Base-by-base conservation (phyloP, 2,888 invertebrate species). In the Hydroisotoma schaefferi region DNA sequence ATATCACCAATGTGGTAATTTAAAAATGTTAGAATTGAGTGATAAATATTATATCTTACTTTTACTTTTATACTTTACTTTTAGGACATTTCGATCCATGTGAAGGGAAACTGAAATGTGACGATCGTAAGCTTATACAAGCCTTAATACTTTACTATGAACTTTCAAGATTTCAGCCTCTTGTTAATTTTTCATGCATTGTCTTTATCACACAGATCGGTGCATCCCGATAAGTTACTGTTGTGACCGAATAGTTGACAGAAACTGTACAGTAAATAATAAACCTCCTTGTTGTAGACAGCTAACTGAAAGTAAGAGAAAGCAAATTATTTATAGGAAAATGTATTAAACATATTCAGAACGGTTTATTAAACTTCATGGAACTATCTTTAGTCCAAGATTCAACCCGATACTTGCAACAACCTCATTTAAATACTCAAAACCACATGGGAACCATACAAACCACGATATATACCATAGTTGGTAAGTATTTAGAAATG, bases 211-310 rank as follows among this genome's bases (percentile, higher is more conserved):
- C 10, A 20, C 26, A 49, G 80, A 80, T 6, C 76, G 82, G 38
- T 82, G 82, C 67, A 80, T 82, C 55, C 80, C 82, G 1, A 76
- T 75, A 3, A 75, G 76, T 59, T 80, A 80, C 80, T 48, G 57
- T 37, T 59, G 81, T 72, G 80, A 81, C 73, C 75, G 76, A 59
- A 65, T 63, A 18, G 55, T 65, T 15, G 74, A 75, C 53, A 68
- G 71, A 3, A 79, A 80, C 67, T 81, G 81, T 70, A 78, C 77
- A 2, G 77, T 77, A 6, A 77, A 75, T 37, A 76, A 77, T 60
- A 74, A 77, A 52, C 79, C 77, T 3, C 73, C 74, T 29, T 81
- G 81, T 72, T 81, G 81, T 67, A 77, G 60, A 15, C 65, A 68
- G 25, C 56, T 70, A 2, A 58, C 61, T 33, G 49, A 63, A 57